Percentiles rank a stretch among this genome's conserved stretches.
Evolutionary conservation across 2,113 vertebrate genomes (phyloP).

Genomic region (Conger conger): DNA sequence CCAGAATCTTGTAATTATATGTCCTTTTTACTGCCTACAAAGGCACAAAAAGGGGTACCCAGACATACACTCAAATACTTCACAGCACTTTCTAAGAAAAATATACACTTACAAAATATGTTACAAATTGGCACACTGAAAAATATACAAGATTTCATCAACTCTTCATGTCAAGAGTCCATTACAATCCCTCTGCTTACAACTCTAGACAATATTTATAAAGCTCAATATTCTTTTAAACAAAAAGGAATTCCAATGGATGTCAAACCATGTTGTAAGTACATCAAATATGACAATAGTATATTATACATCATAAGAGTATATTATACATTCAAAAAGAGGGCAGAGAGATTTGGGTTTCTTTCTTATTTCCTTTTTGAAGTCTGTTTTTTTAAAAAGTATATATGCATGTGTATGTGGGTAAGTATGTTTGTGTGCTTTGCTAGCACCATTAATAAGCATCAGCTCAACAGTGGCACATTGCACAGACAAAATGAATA

Average conservation of each 20-base stretch:
- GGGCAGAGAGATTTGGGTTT: constrained; percentile 65
- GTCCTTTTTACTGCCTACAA: constrained; percentile 95
- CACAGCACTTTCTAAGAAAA: constrained; percentile 99
- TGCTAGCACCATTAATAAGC: constrained; percentile 94
- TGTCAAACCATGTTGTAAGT: constrained; percentile 94
- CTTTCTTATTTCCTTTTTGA: constrained; percentile 60
- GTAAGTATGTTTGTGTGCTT: constrained; percentile 48
- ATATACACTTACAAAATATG: constrained; percentile 99
- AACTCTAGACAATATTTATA: constrained; percentile 99
- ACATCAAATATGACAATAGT: constrained; percentile 84
- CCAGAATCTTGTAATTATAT: constrained; percentile 98
- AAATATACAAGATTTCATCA: constrained; percentile 99
- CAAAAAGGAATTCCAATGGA: constrained; percentile 93
- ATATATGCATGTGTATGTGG: constrained; percentile 50
- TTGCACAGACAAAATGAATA: constrained; percentile 73
- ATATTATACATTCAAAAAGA: constrained; percentile 99
- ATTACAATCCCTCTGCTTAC: constrained; percentile 98
- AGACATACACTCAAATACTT: constrained; percentile 92
- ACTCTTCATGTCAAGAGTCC: constrained; percentile 90
- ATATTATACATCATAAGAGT: constrained; percentile 48
- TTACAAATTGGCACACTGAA: constrained; percentile 99
- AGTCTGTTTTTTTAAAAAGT: constrained; percentile 72
- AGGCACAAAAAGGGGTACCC: constrained; percentile 94
- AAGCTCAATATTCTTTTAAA: constrained; percentile 92
- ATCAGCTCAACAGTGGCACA: constrained; percentile 93